These are phyloP conservation scores for Buphagus erythrorhynchus DNA, from an alignment of 2,797 vertebrate species.

Conservation along the genomic window DNA sequence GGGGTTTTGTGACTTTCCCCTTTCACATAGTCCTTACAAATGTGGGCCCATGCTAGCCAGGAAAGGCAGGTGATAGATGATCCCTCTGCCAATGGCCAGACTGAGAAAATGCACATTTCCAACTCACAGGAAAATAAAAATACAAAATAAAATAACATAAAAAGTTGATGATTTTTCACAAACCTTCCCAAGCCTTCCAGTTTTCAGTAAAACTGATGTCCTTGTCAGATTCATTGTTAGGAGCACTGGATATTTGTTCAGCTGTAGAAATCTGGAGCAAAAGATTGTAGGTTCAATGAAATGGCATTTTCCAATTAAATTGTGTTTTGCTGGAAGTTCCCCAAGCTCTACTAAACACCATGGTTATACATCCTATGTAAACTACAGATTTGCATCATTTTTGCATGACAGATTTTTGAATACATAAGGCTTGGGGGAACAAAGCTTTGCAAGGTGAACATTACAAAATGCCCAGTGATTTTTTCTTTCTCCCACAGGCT, in stretches of 20 bases:
- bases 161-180: not conserved
- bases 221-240: not conserved
- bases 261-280: not conserved
- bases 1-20: rapidly evolving
- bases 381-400: conserved; percentile 8
- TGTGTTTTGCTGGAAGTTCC: conserved; percentile 10
- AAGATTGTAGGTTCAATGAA: not conserved
- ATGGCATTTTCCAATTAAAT: conserved; percentile 19
- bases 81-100: not conserved
- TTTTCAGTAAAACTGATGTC: not conserved
- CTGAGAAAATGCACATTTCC: not conserved
- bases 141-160: not conserved
- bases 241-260: conserved; percentile 4
- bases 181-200: not conserved
- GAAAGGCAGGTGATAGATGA: not conserved
- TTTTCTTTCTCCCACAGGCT: not conserved
- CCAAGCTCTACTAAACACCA: not conserved
- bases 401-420: not conserved
- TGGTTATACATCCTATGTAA: not conserved
- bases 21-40: not conserved
- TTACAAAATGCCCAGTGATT: not conserved
- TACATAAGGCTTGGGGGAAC: not conserved
- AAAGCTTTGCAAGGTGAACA: conserved; percentile 19
- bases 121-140: not conserved
- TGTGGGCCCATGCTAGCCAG: not conserved